These are phyloP conservation scores for Oceanites oceanicus DNA, from an alignment of 2,113 vertebrate species.

Conservation along the genomic window DNA sequence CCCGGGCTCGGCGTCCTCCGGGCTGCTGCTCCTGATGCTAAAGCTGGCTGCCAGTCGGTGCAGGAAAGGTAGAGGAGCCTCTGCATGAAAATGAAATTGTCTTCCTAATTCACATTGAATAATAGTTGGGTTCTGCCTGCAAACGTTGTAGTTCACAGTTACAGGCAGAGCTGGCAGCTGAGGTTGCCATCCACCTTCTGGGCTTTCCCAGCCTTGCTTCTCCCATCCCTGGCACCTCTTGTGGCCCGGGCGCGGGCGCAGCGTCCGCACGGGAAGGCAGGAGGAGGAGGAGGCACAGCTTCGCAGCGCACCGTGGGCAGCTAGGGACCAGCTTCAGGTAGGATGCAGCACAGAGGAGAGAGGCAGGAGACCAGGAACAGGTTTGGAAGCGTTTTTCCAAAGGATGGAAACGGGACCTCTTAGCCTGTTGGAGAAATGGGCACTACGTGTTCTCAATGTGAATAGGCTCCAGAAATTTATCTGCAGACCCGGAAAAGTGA, in stretches of 20 bases:
- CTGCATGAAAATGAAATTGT: not conserved
- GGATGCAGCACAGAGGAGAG: not conserved
- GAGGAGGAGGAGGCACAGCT: not conserved
- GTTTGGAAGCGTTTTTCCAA: not conserved
- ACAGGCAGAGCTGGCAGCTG: not conserved
- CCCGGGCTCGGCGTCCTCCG: not conserved
- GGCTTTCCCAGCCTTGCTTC: not conserved
- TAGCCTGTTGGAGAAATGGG: not conserved
- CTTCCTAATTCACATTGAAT: not conserved
- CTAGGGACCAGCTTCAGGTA: not conserved
- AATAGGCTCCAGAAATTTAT: not conserved
- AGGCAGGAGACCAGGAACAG: not conserved
- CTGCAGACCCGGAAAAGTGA: not conserved
- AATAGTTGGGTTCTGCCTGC: not conserved
- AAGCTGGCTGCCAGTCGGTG: too few species aligned
- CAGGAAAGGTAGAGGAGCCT: not conserved
- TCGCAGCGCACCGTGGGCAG: rapidly evolving
- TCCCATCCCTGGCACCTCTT: rapidly evolving
- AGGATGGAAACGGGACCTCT: too few species aligned
- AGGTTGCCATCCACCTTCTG: not conserved
- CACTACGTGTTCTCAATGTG: rapidly evolving
- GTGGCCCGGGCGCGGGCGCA: not conserved
- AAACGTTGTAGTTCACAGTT: too few species aligned
- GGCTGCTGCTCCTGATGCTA: not conserved
- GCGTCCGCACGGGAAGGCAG: rapidly evolving